phyloP scores from a whole-genome alignment of 2,888 invertebrate genomes.

The Lepidocyrtoides sp. region DNA sequence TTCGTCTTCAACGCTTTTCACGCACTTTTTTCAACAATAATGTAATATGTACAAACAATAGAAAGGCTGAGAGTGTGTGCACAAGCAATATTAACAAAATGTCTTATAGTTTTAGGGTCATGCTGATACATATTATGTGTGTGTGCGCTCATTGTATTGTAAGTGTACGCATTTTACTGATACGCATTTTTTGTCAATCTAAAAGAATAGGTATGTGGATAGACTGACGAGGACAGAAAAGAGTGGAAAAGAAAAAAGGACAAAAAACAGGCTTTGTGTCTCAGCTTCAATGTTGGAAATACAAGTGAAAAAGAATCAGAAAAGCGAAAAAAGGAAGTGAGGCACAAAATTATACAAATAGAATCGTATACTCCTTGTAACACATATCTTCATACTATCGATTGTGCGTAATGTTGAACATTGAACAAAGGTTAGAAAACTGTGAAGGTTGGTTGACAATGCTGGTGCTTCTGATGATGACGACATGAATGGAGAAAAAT shows the following conservation, averaged over 20 bases:
- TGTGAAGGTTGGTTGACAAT: no score
- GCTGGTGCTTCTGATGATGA: neutral
- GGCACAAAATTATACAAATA: slow-evolving; percentile 45
- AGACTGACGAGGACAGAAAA: neutral
- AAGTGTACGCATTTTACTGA: neutral
- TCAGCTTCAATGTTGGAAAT: neutral
- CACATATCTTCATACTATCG: no score
- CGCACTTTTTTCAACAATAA: neutral
- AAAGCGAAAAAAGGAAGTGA: neutral
- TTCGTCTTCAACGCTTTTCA: neutral
- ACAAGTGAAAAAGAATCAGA: slow-evolving; percentile 15
- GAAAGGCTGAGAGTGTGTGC: slow-evolving; percentile 21
- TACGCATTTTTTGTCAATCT: neutral
- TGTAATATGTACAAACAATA: neutral
- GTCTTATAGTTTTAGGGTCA: neutral
- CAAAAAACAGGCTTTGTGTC: neutral
- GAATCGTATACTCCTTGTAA: no score
- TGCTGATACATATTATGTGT: no score
- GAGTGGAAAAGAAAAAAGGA: neutral
- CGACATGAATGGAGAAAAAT: no score
- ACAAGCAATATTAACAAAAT: slow-evolving; percentile 9
- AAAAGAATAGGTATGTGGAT: neutral
- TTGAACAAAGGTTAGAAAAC: slow-evolving; percentile 15
- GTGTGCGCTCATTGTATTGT: neutral
- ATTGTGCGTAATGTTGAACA: no score